Conservation (phyloP, 2,888 invertebrate species). For the Chydorus sphaericus region DNA sequence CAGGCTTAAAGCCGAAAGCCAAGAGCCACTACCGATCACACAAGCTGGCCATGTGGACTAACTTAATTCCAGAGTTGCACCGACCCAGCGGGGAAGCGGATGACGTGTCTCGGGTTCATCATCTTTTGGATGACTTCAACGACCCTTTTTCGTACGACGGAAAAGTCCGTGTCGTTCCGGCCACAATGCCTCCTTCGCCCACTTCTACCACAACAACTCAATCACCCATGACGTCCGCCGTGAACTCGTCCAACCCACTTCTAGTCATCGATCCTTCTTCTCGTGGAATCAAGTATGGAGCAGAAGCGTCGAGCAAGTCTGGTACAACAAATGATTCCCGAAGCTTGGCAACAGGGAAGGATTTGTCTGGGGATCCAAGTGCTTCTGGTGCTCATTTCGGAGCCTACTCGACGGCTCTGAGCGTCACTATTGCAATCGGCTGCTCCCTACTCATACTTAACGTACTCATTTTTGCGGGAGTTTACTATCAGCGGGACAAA, state of each 20-base stretch:
- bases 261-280: conserved; percentile 2
- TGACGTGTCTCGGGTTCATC: conserved; percentile 72
- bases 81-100: conserved; percentile 52
- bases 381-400: conserved; percentile 67
- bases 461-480: conserved; percentile 83
- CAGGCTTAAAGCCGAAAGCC: conserved; percentile 78
- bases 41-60: conserved; percentile 88
- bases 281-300: not conserved
- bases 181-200: conserved; percentile 24
- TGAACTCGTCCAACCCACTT: conserved; percentile 20
- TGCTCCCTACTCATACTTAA: conserved; percentile 82
- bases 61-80: conserved; percentile 68
- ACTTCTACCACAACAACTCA: conserved; percentile 34
- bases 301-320: not conserved
- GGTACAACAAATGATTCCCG: not conserved
- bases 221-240: conserved; percentile 25
- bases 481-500: conserved; percentile 82
- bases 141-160: conserved; percentile 41
- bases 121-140: conserved; percentile 62
- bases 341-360: not conserved
- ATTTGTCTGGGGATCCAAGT: not conserved
- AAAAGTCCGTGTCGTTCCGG: conserved; percentile 39
- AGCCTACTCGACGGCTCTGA: conserved; percentile 76
- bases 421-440: conserved; percentile 87
- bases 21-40: conserved; percentile 91